Base-by-base conservation (phyloP, 2,888 invertebrate species). In the Thymelicus acteon region DNA sequence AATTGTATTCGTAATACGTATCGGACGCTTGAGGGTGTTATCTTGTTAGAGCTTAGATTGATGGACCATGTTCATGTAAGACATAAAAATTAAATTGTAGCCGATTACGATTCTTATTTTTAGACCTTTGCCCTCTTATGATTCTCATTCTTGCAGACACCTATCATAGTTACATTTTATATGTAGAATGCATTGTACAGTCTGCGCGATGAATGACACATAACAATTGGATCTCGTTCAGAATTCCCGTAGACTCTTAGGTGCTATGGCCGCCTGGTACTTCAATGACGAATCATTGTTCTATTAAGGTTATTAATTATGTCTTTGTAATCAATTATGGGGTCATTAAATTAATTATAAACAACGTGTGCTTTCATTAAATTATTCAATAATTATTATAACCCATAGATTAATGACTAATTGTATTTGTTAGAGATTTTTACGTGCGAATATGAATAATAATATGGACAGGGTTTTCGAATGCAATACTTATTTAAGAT, bases 181-280 rank as follows among this genome's bases (percentile, higher is more conserved):
- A 48, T 47, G 40, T 57, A 69, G 62, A 69, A 69, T 68, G 52
- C 24, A 37, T 7, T 52, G 40, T 61, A 37, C 24, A 63, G 64
- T 63, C 63, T 64, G 40, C 13, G 39, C 49, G 44, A 70, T 60
- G 70, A 54, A 71, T 71, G 70, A 71, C 70, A 71, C 70, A 70
- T 70, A 64, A 65, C 70, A 71, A 71, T 71, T 71, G 70, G 70
- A 65, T 54, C 60, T 65, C 60, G 60, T 70, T 70, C 70, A 58
- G 69, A 70, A 70, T 60, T 64, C 64, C 70, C 70, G 49, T 64
- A 70, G 65, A 71, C 65, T 47, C 65, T 37, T 52, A 37, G 71
- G 71, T 31, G 65, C 71, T 71, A 60, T 60, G 65, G 19, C 19
- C 60, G 58, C 61, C 49, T 71, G 65, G 71, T 71, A 61, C 54